phyloP scores from a whole-genome alignment of 2,113 vertebrate species.

The Micromys minutus region DNA sequence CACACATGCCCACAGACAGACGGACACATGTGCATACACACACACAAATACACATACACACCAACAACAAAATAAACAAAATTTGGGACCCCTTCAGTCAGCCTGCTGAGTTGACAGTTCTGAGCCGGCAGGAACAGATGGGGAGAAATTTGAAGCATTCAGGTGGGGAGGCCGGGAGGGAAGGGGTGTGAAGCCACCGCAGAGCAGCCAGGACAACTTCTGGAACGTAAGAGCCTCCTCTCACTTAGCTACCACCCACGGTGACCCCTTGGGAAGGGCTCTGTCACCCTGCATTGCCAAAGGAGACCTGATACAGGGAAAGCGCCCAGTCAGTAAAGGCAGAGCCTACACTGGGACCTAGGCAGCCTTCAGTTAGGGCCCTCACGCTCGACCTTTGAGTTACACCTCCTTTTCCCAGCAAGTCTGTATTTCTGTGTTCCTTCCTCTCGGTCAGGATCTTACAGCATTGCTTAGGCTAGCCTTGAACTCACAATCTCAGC shows the following conservation, averaged over 20 bases:
- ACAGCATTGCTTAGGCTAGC: neutral
- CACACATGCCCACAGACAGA: neutral
- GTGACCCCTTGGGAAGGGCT: neutral
- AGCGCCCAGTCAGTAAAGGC: neutral
- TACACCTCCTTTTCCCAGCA: neutral
- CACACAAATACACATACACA: neutral
- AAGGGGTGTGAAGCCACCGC: neutral
- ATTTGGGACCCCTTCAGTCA: neutral
- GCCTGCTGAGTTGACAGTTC: slow-evolving; percentile 24
- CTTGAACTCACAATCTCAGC: neutral
- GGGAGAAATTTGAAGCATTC: neutral
- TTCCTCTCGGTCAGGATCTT: neutral
- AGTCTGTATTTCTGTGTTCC: neutral
- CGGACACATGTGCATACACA: neutral
- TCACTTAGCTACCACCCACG: neutral
- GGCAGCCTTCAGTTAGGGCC: neutral
- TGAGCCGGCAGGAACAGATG: slow-evolving; percentile 44
- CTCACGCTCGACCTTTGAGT: neutral
- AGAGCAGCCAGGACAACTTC: neutral
- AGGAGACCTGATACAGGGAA: neutral
- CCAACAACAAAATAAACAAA: neutral
- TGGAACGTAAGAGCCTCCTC: neutral
- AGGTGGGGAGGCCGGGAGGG: neutral
- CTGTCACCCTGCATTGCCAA: neutral
- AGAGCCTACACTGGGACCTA: neutral